Percentiles rank a stretch among this genome's conserved stretches.
phyloP scores from a whole-genome alignment of 2,113 vertebrate species.

The Chamaetylas fuelleborni region DNA sequence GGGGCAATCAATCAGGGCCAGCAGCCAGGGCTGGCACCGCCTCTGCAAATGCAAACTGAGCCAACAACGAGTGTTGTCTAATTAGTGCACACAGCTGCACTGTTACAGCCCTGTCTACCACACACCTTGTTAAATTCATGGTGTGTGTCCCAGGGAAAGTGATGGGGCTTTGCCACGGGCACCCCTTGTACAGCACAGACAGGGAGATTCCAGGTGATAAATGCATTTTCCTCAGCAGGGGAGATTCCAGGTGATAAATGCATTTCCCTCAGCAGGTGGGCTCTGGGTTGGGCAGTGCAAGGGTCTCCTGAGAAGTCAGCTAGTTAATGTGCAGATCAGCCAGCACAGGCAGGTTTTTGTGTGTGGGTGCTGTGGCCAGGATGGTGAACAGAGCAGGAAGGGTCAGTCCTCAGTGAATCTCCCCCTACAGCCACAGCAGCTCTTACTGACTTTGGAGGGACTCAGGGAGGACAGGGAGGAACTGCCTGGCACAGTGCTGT shows the following conservation, averaged over 20 bases:
- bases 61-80: constrained; percentile 26
- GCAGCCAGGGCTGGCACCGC: not conserved
- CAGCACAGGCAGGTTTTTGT: not conserved
- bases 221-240: not conserved
- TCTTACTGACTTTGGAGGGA: no score
- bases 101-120: not conserved
- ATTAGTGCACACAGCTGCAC: constrained; percentile 46
- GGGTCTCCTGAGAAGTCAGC: not conserved
- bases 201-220: not conserved
- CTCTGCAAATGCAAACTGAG: constrained; percentile 35
- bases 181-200: not conserved
- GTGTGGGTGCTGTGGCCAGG: not conserved
- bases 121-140: constrained; percentile 46
- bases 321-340: not conserved
- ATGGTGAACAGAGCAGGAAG: accelerated
- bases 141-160: not conserved
- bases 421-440: no score
- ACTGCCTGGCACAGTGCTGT: no score
- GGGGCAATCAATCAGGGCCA: constrained; percentile 19
- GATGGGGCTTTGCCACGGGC: not conserved
- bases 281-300: not conserved
- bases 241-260: no score
- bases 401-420: not conserved
- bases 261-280: not conserved
- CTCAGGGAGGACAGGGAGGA: no score